phyloP scores from a whole-genome alignment of 2,888 invertebrate species.

The Lutraria lutraria region DNA sequence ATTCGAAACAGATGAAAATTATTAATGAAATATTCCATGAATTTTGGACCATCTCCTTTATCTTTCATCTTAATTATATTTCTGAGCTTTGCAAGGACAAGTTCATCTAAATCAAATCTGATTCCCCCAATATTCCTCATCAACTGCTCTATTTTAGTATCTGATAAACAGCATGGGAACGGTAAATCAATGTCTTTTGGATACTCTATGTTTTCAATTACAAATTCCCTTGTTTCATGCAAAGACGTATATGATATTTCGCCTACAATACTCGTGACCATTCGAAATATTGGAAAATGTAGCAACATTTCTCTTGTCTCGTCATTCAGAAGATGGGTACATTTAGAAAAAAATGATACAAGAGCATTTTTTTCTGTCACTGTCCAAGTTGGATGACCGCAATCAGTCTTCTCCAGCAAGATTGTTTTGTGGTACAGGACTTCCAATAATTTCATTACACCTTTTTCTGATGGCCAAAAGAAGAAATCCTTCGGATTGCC shows the following conservation, averaged over 20 bases:
- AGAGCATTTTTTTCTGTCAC: background rate
- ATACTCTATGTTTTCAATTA: background rate
- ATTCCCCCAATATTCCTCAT: background rate
- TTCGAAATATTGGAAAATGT: slow-evolving; percentile 10
- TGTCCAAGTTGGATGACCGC: background rate
- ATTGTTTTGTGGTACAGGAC: background rate
- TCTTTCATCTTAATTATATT: background rate
- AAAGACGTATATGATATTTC: background rate
- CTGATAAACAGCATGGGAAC: background rate
- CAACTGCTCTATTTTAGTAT: background rate
- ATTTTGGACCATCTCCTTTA: background rate
- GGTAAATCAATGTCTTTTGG: background rate
- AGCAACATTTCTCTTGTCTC: background rate
- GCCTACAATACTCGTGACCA: background rate
- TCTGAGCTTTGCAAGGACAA: slow-evolving; percentile 7
- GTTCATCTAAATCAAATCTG: background rate
- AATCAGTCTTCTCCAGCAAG: background rate
- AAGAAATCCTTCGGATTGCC: background rate
- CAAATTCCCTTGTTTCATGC: background rate
- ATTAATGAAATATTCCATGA: slow-evolving; percentile 56
- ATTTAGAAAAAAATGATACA: background rate
- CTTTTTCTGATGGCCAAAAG: slow-evolving; percentile 21
- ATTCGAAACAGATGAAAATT: slow-evolving; percentile 31
- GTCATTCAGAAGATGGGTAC: slow-evolving; percentile 9
- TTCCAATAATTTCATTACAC: background rate